Base-by-base conservation (phyloP, 2,113 vertebrate genomes). In the Solea solea region DNA sequence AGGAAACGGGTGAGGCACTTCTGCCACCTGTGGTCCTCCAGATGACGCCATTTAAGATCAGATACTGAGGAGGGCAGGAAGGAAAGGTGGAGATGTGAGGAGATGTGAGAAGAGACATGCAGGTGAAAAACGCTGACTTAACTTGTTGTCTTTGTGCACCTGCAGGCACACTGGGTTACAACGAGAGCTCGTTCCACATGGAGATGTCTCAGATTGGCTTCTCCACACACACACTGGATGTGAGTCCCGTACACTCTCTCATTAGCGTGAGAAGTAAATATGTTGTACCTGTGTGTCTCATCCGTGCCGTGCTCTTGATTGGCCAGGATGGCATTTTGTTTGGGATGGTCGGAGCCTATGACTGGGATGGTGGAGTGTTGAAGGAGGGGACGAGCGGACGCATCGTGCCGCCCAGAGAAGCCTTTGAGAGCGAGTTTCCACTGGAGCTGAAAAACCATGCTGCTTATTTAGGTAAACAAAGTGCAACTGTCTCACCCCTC, bases 201-300 rank as follows among this genome's bases (percentile, higher is more conserved):
- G 97, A 99, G 91, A 99, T 98, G 97, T 96, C 97, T 44, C 96
- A 99, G 93, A 94, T 98, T 0, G 97, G 97, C 53, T 97, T 99
- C 82, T 98, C 97, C 52, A 85, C 94, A 5, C 97, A 98, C 74
- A 89, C 45, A 13, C 86, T 98, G 48, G 94, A 98, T 92, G 97
- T 98, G 81, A 93, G 94, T 90, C 25, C 34, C 1, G n/a, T 27
- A 27, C 8, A 54, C 51, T 58, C 7, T 46, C 16, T 52, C 25
- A 2, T 68, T 14, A 40, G 3, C 14, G 7, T 72, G 7, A 52
- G 9, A 54, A 27, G 21, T 7, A 13, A 14, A 8, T 7, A 8
- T 27, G 9, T 28, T 40, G 21, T 39, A 16, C 1, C 5, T 7
- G 8, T 6, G 8, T 6, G 14, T 34, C 7, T 84, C 41, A 78